A percentile compares a stretch with the other conserved stretches of the same genome.
These are phyloP conservation scores for Agrotis exclamationis DNA, from an alignment of 2,888 invertebrate species.

Conservation along the genomic window DNA sequence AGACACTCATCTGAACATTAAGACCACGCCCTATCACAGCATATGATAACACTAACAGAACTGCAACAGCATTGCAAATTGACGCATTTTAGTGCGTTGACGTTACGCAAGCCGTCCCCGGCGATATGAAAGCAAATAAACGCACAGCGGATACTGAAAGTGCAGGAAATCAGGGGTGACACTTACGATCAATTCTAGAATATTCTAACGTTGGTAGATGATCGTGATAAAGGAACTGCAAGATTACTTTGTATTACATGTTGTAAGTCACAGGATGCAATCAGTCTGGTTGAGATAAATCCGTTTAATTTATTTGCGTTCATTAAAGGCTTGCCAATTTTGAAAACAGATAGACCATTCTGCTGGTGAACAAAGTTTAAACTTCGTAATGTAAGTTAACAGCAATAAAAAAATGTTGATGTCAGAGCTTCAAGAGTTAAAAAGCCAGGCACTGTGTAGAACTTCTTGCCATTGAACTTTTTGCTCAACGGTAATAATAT, in stretches of 20 bases:
- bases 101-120: slow-evolving; percentile 71
- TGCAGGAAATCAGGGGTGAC: slow-evolving; percentile 79
- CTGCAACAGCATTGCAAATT: slow-evolving; percentile 58
- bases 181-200: slow-evolving; percentile 18
- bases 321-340: neutral
- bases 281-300: slow-evolving; percentile 5
- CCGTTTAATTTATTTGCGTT: neutral
- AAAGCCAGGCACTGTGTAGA: no score
- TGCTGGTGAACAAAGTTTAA: neutral
- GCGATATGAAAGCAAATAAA: slow-evolving; percentile 79
- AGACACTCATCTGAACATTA: neutral
- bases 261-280: slow-evolving; percentile 20
- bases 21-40: slow-evolving; percentile 28
- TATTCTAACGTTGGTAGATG: slow-evolving; percentile 6
- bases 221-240: slow-evolving; percentile 1
- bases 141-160: slow-evolving; percentile 78
- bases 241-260: slow-evolving; percentile 12
- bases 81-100: slow-evolving; percentile 60
- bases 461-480: no score
- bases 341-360: neutral
- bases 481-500: no score
- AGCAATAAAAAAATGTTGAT: no score
- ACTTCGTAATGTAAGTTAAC: neutral
- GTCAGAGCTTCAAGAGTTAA: no score
- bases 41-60: slow-evolving; percentile 31